Conservation (phyloP, 30 jellyfish, hydroid and myxozoan species). For the Aurelia aurita region DNA sequence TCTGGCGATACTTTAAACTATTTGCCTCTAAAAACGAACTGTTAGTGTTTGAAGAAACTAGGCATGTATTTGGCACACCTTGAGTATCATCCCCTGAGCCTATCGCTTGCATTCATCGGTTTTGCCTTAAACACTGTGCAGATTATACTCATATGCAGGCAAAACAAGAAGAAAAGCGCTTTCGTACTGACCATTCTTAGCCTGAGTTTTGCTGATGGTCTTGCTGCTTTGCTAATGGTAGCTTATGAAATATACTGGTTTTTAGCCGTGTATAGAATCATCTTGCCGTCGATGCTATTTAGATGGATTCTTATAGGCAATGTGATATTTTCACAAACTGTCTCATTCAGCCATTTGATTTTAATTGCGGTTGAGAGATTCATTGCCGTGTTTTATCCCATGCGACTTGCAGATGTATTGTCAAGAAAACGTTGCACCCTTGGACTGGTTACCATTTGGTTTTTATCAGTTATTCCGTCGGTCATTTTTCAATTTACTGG, state of each 20-base stretch:
- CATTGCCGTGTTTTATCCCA: constrained; percentile 25
- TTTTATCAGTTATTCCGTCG: neutral
- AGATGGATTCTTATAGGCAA: neutral
- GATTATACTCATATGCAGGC: neutral
- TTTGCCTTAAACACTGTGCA: constrained; percentile 8
- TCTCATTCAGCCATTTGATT: constrained; percentile 20
- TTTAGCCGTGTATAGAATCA: neutral
- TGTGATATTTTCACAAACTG: constrained; percentile 6
- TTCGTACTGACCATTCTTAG: constrained; percentile 28
- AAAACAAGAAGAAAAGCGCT: neutral
- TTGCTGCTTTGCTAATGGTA: neutral
- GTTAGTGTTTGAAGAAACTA: too few relatives aligned
- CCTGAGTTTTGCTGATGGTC: constrained; percentile 29
- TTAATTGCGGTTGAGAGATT: constrained; percentile 36
- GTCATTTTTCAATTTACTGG: neutral
- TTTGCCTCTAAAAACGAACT: too few relatives aligned
- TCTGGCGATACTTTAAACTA: too few relatives aligned
- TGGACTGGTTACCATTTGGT: constrained; percentile 5
- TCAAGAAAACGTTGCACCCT: constrained; percentile 5
- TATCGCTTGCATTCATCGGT: neutral
- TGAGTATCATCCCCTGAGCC: too few relatives aligned
- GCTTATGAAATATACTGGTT: constrained; percentile 3
- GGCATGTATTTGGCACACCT: too few relatives aligned
- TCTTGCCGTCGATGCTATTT: neutral
- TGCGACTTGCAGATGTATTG: constrained; percentile 11